phyloP scores from a whole-genome alignment of 2,888 invertebrate species.

The Scrobipalpa atriplicella region DNA sequence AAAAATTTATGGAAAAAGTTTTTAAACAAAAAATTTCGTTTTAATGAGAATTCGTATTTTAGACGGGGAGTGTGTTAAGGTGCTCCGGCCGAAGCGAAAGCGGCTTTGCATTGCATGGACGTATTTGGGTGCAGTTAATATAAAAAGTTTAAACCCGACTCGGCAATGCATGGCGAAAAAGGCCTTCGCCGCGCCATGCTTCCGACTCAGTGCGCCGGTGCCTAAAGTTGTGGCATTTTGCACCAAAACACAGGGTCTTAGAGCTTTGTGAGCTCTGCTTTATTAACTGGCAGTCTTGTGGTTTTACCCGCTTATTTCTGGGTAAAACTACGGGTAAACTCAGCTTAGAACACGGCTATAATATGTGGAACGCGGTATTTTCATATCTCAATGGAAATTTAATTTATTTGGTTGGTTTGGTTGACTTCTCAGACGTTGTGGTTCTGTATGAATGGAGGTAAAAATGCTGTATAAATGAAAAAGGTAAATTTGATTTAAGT shows the following conservation, averaged over 20 bases:
- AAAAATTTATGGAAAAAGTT: constrained; percentile 26
- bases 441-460: neutral
- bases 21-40: constrained; percentile 20
- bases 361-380: constrained; percentile 9
- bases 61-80: neutral
- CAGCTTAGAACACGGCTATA: constrained; percentile 16
- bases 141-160: too few relatives aligned
- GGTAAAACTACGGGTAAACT: constrained; percentile 14
- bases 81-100: too few relatives aligned
- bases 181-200: too few relatives aligned
- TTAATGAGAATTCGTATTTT: constrained; percentile 18
- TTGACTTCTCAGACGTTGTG: neutral
- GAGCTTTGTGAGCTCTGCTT: constrained; percentile 20
- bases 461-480: neutral
- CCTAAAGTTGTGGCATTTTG: constrained; percentile 11
- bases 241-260: constrained; percentile 16
- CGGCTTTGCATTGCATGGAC: too few relatives aligned
- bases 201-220: too few relatives aligned
- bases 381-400: constrained; percentile 1
- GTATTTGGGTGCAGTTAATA: too few relatives aligned
- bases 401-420: constrained; percentile 3
- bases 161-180: too few relatives aligned
- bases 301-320: constrained; percentile 21
- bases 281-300: constrained; percentile 19
- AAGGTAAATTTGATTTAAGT: too few relatives aligned